Percentiles rank a stretch among this genome's conserved stretches.
phyloP scores from a whole-genome alignment of 2,888 invertebrate genomes.

The Carabus problematicus region DNA sequence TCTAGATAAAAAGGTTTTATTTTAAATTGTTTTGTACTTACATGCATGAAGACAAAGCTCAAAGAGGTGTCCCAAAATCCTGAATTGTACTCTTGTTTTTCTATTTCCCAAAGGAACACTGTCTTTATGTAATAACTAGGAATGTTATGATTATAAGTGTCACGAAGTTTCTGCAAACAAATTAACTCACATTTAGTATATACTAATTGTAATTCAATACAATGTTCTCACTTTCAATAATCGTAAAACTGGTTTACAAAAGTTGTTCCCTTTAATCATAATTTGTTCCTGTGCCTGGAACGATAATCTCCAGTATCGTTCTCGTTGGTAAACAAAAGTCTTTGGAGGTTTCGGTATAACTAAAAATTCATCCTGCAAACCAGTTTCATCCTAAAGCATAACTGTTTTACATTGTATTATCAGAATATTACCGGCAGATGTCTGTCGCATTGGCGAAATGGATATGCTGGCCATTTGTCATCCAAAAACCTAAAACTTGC shows the following conservation, averaged over 20 bases:
- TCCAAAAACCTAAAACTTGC: constrained; percentile 49
- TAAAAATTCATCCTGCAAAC: constrained; percentile 49
- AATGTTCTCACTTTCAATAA: constrained; percentile 52
- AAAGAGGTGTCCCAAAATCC: constrained; percentile 46
- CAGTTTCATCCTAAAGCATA: no score
- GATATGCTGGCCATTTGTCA: constrained; percentile 50
- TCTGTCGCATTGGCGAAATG: constrained; percentile 48
- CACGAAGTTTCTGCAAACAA: constrained; percentile 58
- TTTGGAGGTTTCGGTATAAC: constrained; percentile 54
- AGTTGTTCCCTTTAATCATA: constrained; percentile 49
- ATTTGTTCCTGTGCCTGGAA: constrained; percentile 58
- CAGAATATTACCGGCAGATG: no score
- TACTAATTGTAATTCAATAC: no score
- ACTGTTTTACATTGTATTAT: no score
- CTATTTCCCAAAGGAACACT: constrained; percentile 55
- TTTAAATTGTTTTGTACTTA: constrained; percentile 45
- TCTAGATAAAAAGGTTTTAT: background rate
- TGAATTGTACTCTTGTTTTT: constrained; percentile 48
- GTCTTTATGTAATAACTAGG: constrained; percentile 62
- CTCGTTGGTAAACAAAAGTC: constrained; percentile 16
- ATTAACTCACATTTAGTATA: no score
- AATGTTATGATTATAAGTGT: constrained; percentile 54
- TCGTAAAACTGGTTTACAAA: constrained; percentile 53
- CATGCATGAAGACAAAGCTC: constrained; percentile 52
- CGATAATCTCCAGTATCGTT: constrained; percentile 55